These are phyloP conservation scores for Carassius carassius DNA, from an alignment of 2,113 vertebrate species.

Conservation along the genomic window DNA sequence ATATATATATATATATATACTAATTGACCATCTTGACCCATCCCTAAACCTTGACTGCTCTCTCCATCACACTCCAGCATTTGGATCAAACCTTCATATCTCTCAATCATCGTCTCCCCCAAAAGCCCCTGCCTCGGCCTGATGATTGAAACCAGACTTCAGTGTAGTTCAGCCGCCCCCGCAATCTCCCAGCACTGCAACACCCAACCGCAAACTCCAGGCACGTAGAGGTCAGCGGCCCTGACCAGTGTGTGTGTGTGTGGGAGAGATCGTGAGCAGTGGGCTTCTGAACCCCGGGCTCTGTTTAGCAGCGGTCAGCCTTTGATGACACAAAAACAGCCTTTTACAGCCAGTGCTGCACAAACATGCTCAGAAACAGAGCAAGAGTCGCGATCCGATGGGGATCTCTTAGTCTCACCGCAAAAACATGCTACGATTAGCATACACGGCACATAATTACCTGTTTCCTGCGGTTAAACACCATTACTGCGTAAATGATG, in stretches of 20 bases:
- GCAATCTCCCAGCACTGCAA: conserved; percentile 34
- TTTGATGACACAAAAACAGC: conserved; percentile 38
- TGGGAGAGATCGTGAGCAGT: conserved; percentile 34
- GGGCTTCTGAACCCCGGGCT: conserved; percentile 48
- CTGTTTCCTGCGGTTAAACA: conserved; percentile 52
- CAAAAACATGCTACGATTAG: conserved; percentile 39
- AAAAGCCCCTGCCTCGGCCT: conserved; percentile 38
- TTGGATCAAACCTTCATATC: conserved; percentile 25
- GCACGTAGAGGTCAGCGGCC: conserved; percentile 31
- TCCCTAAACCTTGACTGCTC: neutral
- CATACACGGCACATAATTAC: conserved; percentile 35
- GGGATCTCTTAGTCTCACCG: conserved; percentile 16
- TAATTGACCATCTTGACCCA: neutral
- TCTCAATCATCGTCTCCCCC: conserved; percentile 8
- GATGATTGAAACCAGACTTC: conserved; percentile 52
- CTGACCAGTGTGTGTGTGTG: conserved; percentile 41
- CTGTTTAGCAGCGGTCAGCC: conserved; percentile 20
- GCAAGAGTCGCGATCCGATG: conserved; percentile 15
- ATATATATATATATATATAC: no score
- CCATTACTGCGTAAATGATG: conserved; percentile 50
- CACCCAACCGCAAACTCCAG: conserved; percentile 29
- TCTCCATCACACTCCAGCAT: conserved; percentile 6
- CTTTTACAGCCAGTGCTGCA: conserved; percentile 37
- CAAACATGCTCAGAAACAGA: conserved; percentile 1
- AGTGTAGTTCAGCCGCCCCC: conserved; percentile 37